These are phyloP conservation scores for Tribolium madens DNA, from an alignment of 1,140 invertebrate species.

Conservation along the genomic window DNA sequence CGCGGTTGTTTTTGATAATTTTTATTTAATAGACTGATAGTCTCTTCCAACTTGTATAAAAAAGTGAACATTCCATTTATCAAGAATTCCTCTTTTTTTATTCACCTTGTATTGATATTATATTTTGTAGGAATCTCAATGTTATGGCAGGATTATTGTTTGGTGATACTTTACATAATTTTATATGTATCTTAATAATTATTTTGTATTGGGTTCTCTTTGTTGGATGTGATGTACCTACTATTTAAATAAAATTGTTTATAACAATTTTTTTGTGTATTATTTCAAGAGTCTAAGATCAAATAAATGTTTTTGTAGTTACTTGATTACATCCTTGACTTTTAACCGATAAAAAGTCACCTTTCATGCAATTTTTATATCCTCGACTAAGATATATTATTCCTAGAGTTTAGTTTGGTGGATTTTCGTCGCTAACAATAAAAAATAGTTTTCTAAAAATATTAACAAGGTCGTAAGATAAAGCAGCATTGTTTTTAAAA, in stretches of 20 bases:
- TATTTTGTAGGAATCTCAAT: constrained; percentile 27
- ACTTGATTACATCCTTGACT: too few relatives aligned
- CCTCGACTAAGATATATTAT: too few relatives aligned
- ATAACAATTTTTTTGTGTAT: constrained; percentile 8
- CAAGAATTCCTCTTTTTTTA: constrained; percentile 5
- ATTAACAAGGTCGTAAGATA: too few relatives aligned
- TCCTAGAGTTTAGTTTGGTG: too few relatives aligned
- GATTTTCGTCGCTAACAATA: too few relatives aligned
- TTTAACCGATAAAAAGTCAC: too few relatives aligned
- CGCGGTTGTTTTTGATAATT: constrained; percentile 6
- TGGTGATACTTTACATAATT: constrained; percentile 35
- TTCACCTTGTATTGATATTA: constrained; percentile 13
- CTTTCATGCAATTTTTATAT: too few relatives aligned
- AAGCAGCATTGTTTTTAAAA: too few relatives aligned
- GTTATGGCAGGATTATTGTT: constrained; percentile 6
- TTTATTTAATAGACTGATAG: constrained; percentile 21
- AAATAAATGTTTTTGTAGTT: too few relatives aligned
- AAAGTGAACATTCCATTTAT: neutral
- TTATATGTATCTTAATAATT: constrained; percentile 33
- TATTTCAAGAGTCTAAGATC: too few relatives aligned
- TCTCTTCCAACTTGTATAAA: neutral
- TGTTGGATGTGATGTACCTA: constrained; percentile 20
- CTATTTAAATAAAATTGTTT: constrained; percentile 40
- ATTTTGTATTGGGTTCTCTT: constrained; percentile 24
- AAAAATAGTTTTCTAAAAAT: too few relatives aligned